Conservation (phyloP, 2,888 invertebrate genomes). For the Punctoribates punctum region DNA sequence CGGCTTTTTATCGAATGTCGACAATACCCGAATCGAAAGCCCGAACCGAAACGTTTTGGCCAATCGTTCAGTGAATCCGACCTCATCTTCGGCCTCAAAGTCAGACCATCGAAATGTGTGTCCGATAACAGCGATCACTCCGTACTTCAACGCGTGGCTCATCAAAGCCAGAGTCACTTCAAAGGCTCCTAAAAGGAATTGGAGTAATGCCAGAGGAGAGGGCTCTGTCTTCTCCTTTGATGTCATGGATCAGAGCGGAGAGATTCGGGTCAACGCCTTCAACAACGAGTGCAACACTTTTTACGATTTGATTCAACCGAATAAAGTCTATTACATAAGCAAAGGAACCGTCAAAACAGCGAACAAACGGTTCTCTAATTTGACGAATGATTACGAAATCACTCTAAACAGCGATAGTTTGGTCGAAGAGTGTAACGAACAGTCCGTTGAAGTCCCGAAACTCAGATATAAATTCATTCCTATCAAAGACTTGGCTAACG, state of each 20-base stretch:
- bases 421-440: conserved; percentile 58
- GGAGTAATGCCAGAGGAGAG: conserved; percentile 81
- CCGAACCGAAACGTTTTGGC: neutral
- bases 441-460: conserved; percentile 52
- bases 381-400: conserved; percentile 96
- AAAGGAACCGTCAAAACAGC: conserved; percentile 83
- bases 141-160: conserved; percentile 93
- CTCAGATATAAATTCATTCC: conserved; percentile 54
- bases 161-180: conserved; percentile 82
- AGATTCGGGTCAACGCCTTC: conserved; percentile 88
- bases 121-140: conserved; percentile 80
- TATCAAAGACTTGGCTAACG: conserved; percentile 52
- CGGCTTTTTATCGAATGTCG: conserved; percentile 16
- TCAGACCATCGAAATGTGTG: conserved; percentile 58
- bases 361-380: conserved; percentile 76
- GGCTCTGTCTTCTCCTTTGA: conserved; percentile 91
- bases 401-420: conserved; percentile 72
- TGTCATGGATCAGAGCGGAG: conserved; percentile 87
- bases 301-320: conserved; percentile 78
- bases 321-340: conserved; percentile 69
- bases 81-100: neutral
- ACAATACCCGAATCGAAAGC: neutral
- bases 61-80: neutral
- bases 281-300: conserved; percentile 80
- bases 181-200: conserved; percentile 74